Evolutionary conservation across 2,797 vertebrate genomes (phyloP).

Genomic region (Dermochelys coriacea): DNA sequence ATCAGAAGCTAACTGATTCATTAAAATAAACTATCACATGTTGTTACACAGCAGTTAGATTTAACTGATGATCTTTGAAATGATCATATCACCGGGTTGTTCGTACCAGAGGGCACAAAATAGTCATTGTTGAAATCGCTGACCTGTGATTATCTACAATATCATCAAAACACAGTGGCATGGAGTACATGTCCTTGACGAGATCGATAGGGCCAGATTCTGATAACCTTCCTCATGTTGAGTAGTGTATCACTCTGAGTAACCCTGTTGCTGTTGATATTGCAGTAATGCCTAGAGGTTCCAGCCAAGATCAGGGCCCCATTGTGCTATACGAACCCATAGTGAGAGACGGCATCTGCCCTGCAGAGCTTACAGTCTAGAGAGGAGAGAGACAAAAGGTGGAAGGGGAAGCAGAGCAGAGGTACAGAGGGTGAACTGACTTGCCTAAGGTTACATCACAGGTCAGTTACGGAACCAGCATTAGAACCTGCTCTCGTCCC

Average conservation of each 20-base stretch:
- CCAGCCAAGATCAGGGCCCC: not conserved
- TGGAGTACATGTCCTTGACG: not conserved
- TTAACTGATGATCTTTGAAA: not conserved
- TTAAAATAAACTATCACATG: not conserved
- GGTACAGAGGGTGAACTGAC: not conserved
- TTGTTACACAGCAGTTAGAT: not conserved
- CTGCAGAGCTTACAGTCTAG: not conserved
- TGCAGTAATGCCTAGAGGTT: not conserved
- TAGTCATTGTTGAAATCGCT: not conserved
- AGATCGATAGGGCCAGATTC: not conserved
- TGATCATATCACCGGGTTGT: not conserved
- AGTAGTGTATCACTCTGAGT: not conserved
- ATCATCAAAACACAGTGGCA: not conserved
- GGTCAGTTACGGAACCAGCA: not conserved
- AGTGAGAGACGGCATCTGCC: not conserved
- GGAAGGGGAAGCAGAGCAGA: not conserved
- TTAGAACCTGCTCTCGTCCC: not conserved
- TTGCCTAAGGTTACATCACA: not conserved
- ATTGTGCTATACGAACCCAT: not conserved
- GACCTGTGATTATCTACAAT: not conserved
- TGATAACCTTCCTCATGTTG: rapidly evolving
- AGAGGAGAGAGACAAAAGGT: not conserved
- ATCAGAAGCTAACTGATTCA: not conserved
- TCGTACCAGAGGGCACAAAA: not conserved
- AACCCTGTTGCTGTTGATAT: not conserved